phyloP scores from a whole-genome alignment of 2,113 vertebrate genomes.

The Petroica traversi region DNA sequence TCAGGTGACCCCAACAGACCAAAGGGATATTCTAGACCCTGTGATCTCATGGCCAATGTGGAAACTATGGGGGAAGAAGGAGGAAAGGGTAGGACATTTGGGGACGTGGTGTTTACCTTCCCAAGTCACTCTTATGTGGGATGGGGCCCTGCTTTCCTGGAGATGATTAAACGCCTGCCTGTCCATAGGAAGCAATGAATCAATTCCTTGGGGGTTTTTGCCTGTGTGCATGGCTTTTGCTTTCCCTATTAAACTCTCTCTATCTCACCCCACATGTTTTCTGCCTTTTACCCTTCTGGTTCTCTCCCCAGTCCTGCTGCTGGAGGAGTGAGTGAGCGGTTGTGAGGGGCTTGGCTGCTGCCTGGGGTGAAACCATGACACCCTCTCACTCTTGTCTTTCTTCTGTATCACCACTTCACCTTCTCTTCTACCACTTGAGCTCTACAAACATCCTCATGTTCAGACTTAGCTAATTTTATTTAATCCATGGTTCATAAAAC shows the following conservation, averaged over 20 bases:
- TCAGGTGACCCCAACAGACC: not conserved
- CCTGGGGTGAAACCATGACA: not conserved
- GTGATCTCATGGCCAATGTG: not conserved
- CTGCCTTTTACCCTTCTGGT: not conserved
- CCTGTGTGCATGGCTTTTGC: not conserved
- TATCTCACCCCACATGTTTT: not conserved
- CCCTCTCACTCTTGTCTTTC: not conserved
- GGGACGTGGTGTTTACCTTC: rapidly evolving
- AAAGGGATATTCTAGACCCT: too few relatives aligned
- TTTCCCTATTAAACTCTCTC: not conserved
- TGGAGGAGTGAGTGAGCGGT: not conserved
- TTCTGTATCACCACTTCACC: not conserved
- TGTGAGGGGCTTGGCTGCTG: not conserved
- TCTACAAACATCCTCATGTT: not conserved
- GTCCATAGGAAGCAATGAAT: not conserved
- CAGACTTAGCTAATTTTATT: not conserved
- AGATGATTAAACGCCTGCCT: not conserved
- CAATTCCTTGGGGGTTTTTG: not conserved
- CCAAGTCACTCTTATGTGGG: rapidly evolving
- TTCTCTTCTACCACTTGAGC: not conserved
- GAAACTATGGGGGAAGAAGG: not conserved
- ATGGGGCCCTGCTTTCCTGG: not conserved
- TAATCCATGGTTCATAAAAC: not conserved
- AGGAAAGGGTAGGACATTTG: not conserved
- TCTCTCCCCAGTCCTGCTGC: rapidly evolving